A percentile compares a stretch with the other conserved stretches of the same genome.
Conservation (phyloP, 2,888 invertebrate species). For the Protodeltote pygarga region DNA sequence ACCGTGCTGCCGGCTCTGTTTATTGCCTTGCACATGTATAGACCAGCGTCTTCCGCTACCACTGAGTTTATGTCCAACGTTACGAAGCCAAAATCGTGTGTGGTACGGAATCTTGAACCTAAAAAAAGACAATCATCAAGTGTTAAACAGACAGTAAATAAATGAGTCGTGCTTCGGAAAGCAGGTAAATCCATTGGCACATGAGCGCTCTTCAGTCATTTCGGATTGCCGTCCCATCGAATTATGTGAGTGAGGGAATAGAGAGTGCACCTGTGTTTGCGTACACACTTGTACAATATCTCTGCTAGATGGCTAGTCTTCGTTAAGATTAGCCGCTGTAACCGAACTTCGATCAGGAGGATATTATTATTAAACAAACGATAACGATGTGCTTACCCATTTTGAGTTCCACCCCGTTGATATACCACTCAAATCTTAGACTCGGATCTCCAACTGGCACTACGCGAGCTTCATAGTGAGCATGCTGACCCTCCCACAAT, state of each 20-base stretch:
- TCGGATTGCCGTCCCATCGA: no score
- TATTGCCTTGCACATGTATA: slow-evolving; percentile 97
- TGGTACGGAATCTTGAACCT: slow-evolving; percentile 95
- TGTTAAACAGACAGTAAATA: neutral
- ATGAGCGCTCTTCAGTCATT: no score
- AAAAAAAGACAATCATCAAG: slow-evolving; percentile 33
- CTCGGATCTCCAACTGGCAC: slow-evolving; percentile 98
- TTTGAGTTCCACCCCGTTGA: slow-evolving; percentile 96
- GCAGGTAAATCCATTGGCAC: no score
- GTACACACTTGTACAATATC: no score
- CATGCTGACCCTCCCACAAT: slow-evolving; percentile 96
- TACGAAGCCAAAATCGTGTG: slow-evolving; percentile 97
- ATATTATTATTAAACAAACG: neutral
- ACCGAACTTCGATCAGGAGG: no score
- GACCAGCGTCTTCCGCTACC: slow-evolving; percentile 95
- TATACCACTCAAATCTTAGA: slow-evolving; percentile 97
- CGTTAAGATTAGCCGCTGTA: no score
- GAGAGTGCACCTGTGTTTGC: no score
- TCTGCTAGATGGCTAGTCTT: no score
- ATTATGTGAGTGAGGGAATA: no score
- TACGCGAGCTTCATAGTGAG: slow-evolving; percentile 96
- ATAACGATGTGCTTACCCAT: slow-evolving; percentile 88
- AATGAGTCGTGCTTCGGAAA: no score
- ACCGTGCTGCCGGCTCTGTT: slow-evolving; percentile 98
- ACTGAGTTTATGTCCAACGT: slow-evolving; percentile 96